phyloP scores from a whole-genome alignment of 92 coral and sea anemone species.

The Galaxea fascicularis region DNA sequence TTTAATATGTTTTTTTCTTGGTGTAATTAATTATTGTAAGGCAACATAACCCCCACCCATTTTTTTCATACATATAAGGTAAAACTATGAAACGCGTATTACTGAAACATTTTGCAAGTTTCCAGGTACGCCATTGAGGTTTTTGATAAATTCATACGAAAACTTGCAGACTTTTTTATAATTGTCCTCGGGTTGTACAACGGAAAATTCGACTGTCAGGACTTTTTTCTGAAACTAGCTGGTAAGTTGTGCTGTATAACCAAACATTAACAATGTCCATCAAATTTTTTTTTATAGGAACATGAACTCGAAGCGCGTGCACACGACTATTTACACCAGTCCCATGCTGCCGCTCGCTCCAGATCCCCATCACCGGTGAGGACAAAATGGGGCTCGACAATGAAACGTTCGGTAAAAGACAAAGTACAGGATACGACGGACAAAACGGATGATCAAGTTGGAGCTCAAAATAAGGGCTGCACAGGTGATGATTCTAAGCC shows the following conservation, averaged over 20 bases:
- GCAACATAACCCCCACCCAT: too few species aligned
- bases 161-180: too few species aligned
- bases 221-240: not conserved
- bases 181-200: too few species aligned
- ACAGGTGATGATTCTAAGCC: conserved; percentile 9
- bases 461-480: conserved; percentile 17
- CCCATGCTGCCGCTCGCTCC: conserved; percentile 63
- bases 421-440: not conserved
- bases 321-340: conserved; percentile 75
- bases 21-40: too few species aligned
- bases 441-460: conserved; percentile 9
- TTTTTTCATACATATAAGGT: too few species aligned
- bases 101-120: too few species aligned
- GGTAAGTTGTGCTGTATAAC: not conserved
- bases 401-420: conserved; percentile 20
- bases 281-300: conserved; percentile 39
- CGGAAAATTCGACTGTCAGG: too few species aligned
- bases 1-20: too few species aligned
- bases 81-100: too few species aligned
- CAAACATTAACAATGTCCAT: not conserved
- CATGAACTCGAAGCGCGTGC: conserved; percentile 88
- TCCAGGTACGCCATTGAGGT: too few species aligned
- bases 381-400: conserved; percentile 70
- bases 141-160: too few species aligned
- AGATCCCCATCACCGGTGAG: conserved; percentile 76